A percentile compares a stretch with the other conserved stretches of the same genome.
Conservation (phyloP, 2,113 vertebrate genomes). For the Rhineura floridana region DNA sequence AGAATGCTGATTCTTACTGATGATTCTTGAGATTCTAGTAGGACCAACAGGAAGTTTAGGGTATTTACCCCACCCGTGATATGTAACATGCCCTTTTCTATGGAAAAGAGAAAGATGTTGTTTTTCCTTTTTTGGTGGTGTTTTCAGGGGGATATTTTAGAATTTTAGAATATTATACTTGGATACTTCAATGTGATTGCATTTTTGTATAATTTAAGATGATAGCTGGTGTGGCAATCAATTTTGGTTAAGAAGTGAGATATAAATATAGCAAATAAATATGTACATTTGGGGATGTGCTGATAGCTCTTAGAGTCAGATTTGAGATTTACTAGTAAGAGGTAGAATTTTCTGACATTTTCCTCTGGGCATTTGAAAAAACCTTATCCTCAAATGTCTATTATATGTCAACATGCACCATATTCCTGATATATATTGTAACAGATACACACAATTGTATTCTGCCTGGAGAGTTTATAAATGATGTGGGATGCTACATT, state of each 20-base stretch:
- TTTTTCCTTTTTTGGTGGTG: not conserved
- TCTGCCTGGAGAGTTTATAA: not conserved
- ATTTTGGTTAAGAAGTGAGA: not conserved
- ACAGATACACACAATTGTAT: not conserved
- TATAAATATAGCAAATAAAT: not conserved
- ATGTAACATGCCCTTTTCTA: not conserved
- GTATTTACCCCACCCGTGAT: not conserved
- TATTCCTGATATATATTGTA: not conserved
- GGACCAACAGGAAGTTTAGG: too few species aligned
- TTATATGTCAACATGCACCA: not conserved
- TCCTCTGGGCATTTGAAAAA: not conserved
- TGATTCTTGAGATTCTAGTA: not conserved
- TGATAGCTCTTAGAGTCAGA: not conserved
- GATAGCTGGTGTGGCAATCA: not conserved
- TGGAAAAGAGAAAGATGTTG: not conserved
- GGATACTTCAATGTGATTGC: not conserved
- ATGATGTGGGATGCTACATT: not conserved
- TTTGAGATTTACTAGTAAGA: not conserved
- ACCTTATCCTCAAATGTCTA: not conserved
- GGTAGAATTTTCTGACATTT: not conserved
- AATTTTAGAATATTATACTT: not conserved
- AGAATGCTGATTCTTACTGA: not conserved
- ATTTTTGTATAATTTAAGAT: not conserved
- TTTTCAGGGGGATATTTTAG: not conserved
- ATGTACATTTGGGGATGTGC: not conserved